Base-by-base conservation (phyloP, 2,113 vertebrate species). In the Brachypteracias leptosomus region DNA sequence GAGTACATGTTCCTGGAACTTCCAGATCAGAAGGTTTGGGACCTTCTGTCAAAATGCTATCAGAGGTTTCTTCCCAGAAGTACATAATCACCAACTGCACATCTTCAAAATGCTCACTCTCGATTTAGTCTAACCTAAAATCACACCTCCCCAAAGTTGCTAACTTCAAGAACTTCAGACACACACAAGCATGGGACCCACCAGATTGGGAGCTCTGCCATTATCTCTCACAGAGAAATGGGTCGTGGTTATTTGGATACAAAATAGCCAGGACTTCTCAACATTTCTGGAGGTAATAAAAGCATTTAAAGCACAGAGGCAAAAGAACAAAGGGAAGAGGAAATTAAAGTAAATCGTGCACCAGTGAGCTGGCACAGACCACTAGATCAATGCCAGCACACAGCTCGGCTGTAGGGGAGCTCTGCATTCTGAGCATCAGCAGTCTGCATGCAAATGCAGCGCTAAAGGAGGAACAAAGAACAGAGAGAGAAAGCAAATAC, bases 321-420 rank as follows among this genome's bases (percentile, higher is more conserved):
- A 94, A 92, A 93, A 96, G 93, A 97, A 97, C 87, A 97, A 97
- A 96, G 79, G 55, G 25, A 85, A 88, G 89, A 95, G 93, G 96
- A 97, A 97, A 97, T 97, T 96, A 96, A 97, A 97, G 96, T 73
- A 95, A 96, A 96, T 88, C 93, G 95, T 97, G 95, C 93, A 95
- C 72, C 92, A 84, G 51, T 90, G 96, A 97, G 93, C 96, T 97
- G 92, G 95, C 95, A 97, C 94, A 93, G 95, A 86, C 51, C 76
- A 90, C 91, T 96, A 97, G 95, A 96, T 96, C 94, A 97, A 93
- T 97, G 95, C 96, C 95, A 95, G 92, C 94, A 67, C 51, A 40
- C 46, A 84, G 90, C 95, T 73, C 74, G 1, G 10, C 93, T 75
- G 89, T 79, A 36, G 3, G 0, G 89, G 86, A 86, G 88, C 73